Evolutionary conservation across 2,113 vertebrate genomes (phyloP).

Genomic region (Daphoenositta chrysoptera): DNA sequence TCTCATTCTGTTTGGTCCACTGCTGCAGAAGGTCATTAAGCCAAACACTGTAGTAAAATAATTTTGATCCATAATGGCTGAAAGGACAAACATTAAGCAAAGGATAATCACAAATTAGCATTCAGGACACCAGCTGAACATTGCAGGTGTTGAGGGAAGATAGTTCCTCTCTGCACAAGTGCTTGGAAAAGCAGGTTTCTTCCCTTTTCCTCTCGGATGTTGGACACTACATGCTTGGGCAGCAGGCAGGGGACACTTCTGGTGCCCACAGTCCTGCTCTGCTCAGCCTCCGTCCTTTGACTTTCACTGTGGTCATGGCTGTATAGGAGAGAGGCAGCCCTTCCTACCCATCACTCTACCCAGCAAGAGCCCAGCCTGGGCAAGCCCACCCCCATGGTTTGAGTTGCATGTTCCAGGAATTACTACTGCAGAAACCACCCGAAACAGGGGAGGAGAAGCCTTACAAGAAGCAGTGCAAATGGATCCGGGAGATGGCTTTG

Average conservation of each 20-base stretch:
- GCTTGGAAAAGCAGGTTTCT: not conserved
- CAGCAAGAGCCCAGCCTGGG: not conserved
- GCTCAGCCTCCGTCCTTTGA: not conserved
- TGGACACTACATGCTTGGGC: fast-evolving
- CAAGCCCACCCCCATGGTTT: not conserved
- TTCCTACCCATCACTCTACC: too few species aligned
- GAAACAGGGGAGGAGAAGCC: not conserved
- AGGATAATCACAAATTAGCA: not conserved
- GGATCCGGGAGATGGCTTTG: not conserved
- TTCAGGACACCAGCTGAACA: not conserved
- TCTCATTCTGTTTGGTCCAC: not conserved
- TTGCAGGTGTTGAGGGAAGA: not conserved
- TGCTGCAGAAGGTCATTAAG: slow-evolving; percentile 9
- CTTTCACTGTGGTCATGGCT: not conserved
- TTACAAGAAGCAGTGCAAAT: not conserved
- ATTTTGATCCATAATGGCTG: not conserved
- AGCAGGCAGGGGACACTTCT: fast-evolving
- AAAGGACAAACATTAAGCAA: slow-evolving; percentile 3
- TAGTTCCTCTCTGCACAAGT: not conserved
- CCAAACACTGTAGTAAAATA: not conserved
- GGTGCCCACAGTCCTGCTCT: not conserved
- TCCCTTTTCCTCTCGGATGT: not conserved
- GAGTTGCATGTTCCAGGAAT: not conserved
- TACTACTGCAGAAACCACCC: not conserved
- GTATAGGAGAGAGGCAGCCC: not conserved